Evolutionary conservation across 2,888 invertebrate genomes (phyloP), one percentile per base, ranked within the genome.

Genomic region (Polydrusus cervinus): DNA sequence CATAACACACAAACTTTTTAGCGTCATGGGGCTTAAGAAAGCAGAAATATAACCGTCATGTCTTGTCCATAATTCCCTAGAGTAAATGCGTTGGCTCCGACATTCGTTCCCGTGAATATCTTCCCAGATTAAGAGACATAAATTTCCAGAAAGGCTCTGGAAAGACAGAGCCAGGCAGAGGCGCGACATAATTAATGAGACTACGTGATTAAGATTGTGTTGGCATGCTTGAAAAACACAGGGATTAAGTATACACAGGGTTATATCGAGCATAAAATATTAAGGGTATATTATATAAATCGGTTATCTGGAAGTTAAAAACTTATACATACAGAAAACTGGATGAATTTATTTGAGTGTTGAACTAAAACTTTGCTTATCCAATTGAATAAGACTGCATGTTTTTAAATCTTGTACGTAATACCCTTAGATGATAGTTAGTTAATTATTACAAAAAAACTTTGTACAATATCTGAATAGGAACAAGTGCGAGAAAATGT

Each of bases 131-230:
- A 85, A 85, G 84, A 84, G 81, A 83, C 84, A 85, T 85, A 85
- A 85, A 86, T 86, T 85, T 82, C 68, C 72, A 62, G 67, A 71
- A 68, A 71, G 75, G 66, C 73, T 67, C 67, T 66, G 60, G 70
- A 72, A 78, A 77, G 84, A 84, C 83, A 84, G 83, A 82, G 81
- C 64, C 66, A 76, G 76, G 69, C 84, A 83, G 82, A 84, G 83
- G 82, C 81, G 80, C 79, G 82, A 84, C 84, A 83, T 86, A 86
- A 86, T 86, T 86, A 86, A 86, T 83, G 85, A 82, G 83, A 80
- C 82, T 84, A 86, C 86, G 85, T 86, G 86, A 86, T 86, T 86
- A 86, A 85, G 85, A 86, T 86, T 86, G 82, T 81, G 82, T 83
- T 81, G 80, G 80, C 71, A 71, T 67, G 75, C 66, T 51, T 71